Conservation (phyloP, 2,113 vertebrate genomes). For the Muntiacus muntjak region DNA sequence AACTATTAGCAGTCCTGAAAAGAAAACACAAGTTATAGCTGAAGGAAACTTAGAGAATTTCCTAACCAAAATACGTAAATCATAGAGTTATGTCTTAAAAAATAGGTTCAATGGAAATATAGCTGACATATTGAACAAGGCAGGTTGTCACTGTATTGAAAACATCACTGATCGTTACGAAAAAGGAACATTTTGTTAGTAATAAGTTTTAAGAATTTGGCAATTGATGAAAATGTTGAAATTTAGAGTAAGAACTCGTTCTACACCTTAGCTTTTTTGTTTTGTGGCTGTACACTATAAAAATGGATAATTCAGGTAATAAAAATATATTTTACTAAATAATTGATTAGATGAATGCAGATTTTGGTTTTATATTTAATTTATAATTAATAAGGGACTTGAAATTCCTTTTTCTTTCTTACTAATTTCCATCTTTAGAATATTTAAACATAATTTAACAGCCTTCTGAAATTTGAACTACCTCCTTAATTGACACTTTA, state of each 20-base stretch:
- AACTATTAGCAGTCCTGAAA: not conserved
- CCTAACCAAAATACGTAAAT: not conserved
- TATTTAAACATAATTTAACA: slow-evolving; percentile 3
- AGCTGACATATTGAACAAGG: not conserved
- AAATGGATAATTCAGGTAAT: not conserved
- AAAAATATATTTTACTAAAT: not conserved
- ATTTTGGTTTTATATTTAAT: not conserved
- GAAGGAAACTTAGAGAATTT: not conserved
- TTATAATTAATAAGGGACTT: not conserved
- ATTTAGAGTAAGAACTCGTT: not conserved
- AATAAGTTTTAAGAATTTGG: not conserved
- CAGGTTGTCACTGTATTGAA: not conserved
- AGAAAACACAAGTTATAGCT: not conserved
- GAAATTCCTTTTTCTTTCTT: not conserved
- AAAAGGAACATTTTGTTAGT: not conserved
- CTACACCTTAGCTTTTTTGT: not conserved
- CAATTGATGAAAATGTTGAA: not conserved
- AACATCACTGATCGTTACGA: not conserved
- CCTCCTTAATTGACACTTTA: not conserved
- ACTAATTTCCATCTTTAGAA: not conserved
- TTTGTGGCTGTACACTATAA: not conserved
- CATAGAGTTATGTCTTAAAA: not conserved
- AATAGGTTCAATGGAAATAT: not conserved
- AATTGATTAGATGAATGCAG: not conserved
- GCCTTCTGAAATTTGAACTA: slow-evolving; percentile 6